These are phyloP conservation scores for Arion vulgaris DNA, from an alignment of 1,140 invertebrate species.

Conservation along the genomic window DNA sequence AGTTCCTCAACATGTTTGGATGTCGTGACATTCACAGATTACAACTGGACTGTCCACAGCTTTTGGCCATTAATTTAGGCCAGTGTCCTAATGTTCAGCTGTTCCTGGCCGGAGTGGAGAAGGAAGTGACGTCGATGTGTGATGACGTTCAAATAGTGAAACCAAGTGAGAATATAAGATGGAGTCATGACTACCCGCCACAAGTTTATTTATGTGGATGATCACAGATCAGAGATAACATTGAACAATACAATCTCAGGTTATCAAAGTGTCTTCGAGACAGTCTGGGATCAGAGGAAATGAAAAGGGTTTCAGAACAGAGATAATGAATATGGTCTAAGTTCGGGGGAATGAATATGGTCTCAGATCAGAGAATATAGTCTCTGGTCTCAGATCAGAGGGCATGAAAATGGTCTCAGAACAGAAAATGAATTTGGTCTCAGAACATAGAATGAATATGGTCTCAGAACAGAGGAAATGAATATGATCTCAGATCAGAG, in stretches of 20 bases:
- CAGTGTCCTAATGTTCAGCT: slow-evolving; percentile 62
- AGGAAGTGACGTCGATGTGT: slow-evolving; percentile 44
- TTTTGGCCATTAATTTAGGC: slow-evolving; percentile 63
- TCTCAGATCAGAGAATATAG: too few species aligned
- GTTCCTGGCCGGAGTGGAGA: slow-evolving; percentile 56
- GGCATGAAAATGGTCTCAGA: too few species aligned
- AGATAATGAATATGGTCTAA: too few species aligned
- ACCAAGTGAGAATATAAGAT: slow-evolving; percentile 55
- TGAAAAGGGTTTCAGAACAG: not conserved
- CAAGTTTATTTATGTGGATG: slow-evolving; percentile 49
- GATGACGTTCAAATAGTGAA: slow-evolving; percentile 49
- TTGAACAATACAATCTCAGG: too few species aligned
- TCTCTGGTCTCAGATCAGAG: too few species aligned
- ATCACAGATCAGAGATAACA: not conserved
- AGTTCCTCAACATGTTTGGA: slow-evolving; percentile 66
- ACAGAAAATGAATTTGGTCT: too few species aligned
- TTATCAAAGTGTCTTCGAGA: not conserved
- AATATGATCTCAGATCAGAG: too few species aligned
- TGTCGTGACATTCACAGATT: slow-evolving; percentile 57
- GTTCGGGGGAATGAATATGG: too few species aligned
- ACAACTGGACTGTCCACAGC: slow-evolving; percentile 59
- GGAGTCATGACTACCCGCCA: slow-evolving; percentile 64
- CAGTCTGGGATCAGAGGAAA: not conserved
- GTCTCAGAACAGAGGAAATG: too few species aligned
- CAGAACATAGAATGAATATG: too few species aligned